These are phyloP conservation scores for Falco peregrinus DNA, from an alignment of 2,797 vertebrate genomes.

Conservation along the genomic window DNA sequence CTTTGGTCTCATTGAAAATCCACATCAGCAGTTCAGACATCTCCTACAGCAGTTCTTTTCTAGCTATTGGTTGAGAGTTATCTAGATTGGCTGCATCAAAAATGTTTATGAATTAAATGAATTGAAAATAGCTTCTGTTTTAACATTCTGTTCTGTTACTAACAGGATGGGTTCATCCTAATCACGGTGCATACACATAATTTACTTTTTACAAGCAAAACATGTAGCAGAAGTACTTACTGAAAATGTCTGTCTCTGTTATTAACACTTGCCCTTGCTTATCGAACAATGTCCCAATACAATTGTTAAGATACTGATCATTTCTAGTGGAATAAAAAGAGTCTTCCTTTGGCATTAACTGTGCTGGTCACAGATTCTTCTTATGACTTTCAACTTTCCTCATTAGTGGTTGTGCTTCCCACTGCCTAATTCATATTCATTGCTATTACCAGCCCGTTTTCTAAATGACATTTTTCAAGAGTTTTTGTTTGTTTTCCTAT, in stretches of 20 bases:
- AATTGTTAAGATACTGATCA: not conserved
- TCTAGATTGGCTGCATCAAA: not conserved
- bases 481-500: conserved; percentile 4
- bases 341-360: not conserved
- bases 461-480: conserved; percentile 6
- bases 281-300: not conserved
- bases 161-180: not conserved
- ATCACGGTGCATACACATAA: not conserved
- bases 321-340: not conserved
- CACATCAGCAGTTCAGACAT: not conserved
- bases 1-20: not conserved
- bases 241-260: not conserved
- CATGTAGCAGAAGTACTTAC: not conserved
- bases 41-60: not conserved
- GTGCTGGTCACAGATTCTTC: not conserved
- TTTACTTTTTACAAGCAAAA: not conserved
- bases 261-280: not conserved
- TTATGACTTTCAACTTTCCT: not conserved
- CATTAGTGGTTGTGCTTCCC: not conserved
- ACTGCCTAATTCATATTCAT: conserved; percentile 1
- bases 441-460: conserved; percentile 23
- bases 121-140: not conserved
- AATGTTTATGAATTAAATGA: not conserved
- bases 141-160: not conserved
- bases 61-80: not conserved